Base-by-base conservation (phyloP, 2,888 invertebrate genomes). In the Lagria hirta region DNA sequence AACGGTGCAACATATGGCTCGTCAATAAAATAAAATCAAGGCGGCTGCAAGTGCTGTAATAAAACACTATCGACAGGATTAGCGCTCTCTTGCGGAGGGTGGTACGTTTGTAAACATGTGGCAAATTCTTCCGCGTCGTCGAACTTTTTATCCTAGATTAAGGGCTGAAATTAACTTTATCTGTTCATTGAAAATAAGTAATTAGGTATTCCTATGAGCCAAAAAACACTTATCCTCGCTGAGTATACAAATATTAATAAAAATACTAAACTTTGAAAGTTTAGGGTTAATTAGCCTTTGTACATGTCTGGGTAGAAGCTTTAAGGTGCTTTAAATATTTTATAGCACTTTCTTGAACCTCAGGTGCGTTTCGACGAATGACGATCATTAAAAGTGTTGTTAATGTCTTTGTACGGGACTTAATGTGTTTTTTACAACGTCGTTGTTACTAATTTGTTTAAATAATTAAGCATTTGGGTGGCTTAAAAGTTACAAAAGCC, bases 121-220 rank as follows among this genome's bases (percentile, higher is more conserved):
- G 68, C 64, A 55, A 60, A 65, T 66, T 65, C 65, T 68, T 67
- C 62, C 66, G 55, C 58, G 51, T 62, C 66, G 64, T 49, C 62
- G 64, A 52, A 30, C 58, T 54, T 61, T 67, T 66, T 68, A 64
- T 67, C 53, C 48, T 47, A 5, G 20, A n/a, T 18, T 18, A 18
- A 18, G 20, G 20, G 20, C 5, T n/a, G 20, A 18, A 18, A 6
- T 18, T 6, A 5, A n/a, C 20, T 18, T 18, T 18, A n/a, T n/a
- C n/a, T n/a, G n/a, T n/a, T n/a, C n/a, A n/a, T n/a, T n/a, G n/a
- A n/a, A n/a, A n/a, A n/a, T n/a, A n/a, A n/a, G n/a, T n/a, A n/a
- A n/a, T n/a, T n/a, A n/a, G n/a, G n/a, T n/a, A n/a, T n/a, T n/a
- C n/a, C n/a, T n/a, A n/a, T n/a, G n/a, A n/a, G n/a, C n/a, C n/a